These are phyloP conservation scores for Hirudinaria manillensis DNA, from an alignment of 2,888 invertebrate genomes.

Conservation along the genomic window DNA sequence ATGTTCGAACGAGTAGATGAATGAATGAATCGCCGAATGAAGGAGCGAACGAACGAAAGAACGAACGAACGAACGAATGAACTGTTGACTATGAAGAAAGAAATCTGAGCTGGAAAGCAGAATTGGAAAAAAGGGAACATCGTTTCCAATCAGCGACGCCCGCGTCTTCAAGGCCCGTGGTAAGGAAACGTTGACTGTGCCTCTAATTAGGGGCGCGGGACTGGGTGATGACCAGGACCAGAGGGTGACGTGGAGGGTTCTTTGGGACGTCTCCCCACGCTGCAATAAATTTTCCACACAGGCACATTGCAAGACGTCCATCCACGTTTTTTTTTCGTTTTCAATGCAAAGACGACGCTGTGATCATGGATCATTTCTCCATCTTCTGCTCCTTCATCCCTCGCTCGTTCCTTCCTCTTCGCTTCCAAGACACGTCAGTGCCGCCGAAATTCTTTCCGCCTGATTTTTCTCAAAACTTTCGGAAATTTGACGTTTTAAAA, in stretches of 20 bases:
- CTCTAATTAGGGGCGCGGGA: background rate
- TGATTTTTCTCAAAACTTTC: too few relatives aligned
- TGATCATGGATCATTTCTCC: too few relatives aligned
- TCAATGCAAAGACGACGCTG: background rate
- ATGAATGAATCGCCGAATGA: too few relatives aligned
- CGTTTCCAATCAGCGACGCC: background rate
- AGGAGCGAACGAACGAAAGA: too few relatives aligned
- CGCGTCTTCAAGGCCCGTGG: background rate
- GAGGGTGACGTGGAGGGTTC: background rate
- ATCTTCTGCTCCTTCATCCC: too few relatives aligned
- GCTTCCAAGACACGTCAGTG: too few relatives aligned
- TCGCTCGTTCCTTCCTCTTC: too few relatives aligned
- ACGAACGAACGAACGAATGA: too few relatives aligned
- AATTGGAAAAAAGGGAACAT: background rate
- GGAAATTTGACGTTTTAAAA: too few relatives aligned
- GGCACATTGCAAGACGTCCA: constrained; percentile 3
- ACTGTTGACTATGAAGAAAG: too few relatives aligned
- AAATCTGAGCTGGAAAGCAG: background rate
- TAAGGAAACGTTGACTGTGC: background rate
- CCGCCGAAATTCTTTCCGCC: too few relatives aligned
- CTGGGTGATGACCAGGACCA: background rate
- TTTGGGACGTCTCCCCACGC: background rate
- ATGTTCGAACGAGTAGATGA: too few relatives aligned
- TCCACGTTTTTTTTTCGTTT: background rate
- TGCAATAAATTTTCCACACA: background rate